These are phyloP conservation scores for Castor canadensis DNA, from an alignment of 2,113 vertebrate genomes.

Conservation along the genomic window DNA sequence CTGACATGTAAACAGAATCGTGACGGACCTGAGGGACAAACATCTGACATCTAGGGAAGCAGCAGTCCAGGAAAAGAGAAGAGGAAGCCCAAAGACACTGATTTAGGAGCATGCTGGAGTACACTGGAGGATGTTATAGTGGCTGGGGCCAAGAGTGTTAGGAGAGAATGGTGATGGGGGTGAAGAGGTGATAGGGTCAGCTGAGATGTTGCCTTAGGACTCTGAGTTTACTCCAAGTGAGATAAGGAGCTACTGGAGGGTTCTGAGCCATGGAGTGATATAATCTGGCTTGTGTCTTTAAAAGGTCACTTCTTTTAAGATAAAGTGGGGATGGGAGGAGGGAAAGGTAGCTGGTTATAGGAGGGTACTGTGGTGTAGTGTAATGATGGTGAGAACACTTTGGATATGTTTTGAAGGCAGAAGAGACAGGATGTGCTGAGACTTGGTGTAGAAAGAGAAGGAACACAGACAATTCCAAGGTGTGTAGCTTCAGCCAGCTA, in stretches of 20 bases:
- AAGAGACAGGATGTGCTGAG: not conserved
- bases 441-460: not conserved
- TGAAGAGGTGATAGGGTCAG: not conserved
- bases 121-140: not conserved
- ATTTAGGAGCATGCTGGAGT: not conserved
- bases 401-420: not conserved
- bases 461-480: not conserved
- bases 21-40: not conserved
- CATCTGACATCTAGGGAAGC: not conserved
- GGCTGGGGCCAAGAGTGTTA: not conserved
- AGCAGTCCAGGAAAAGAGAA: not conserved
- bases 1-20: not conserved
- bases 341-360: not conserved
- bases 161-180: not conserved
- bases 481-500: not conserved
- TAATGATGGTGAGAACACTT: not conserved
- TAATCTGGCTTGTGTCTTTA: not conserved
- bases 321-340: rapidly evolving
- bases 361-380: too few species aligned
- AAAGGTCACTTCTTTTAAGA: not conserved
- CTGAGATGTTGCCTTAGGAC: not conserved
- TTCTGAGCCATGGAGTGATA: not conserved
- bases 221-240: not conserved
- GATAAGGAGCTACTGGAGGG: not conserved
- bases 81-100: not conserved